A percentile compares a stretch with the other conserved stretches of the same genome.
Conservation (phyloP, 2,888 invertebrate species). For the Coremacera marginata region DNA sequence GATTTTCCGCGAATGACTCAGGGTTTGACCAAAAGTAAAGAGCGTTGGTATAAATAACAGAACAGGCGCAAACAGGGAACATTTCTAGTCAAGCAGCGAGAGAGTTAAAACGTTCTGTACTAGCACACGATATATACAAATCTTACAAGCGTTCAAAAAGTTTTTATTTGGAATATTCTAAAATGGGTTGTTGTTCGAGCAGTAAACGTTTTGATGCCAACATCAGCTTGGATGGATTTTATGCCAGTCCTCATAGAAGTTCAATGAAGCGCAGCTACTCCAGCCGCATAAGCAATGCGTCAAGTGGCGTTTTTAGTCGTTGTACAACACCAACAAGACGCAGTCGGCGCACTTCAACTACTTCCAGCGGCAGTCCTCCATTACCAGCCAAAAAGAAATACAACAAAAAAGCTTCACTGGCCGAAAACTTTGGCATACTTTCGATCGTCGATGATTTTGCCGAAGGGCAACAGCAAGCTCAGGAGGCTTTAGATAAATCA, state of each 20-base stretch:
- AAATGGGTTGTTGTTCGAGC: constrained; percentile 62
- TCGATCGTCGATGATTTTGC: constrained; percentile 62
- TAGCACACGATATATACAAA: neutral
- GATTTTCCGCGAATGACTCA: constrained; percentile 20
- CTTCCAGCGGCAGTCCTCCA: constrained; percentile 35
- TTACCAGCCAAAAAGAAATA: neutral
- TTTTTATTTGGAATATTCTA: neutral
- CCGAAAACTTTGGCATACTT: constrained; percentile 41
- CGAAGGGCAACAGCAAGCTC: constrained; percentile 46
- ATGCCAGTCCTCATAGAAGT: constrained; percentile 17
- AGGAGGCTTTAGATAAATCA: constrained; percentile 48
- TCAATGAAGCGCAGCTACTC: constrained; percentile 42
- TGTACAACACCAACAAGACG: constrained; percentile 43
- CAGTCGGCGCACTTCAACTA: constrained; percentile 29
- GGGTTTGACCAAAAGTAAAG: neutral
- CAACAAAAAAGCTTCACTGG: constrained; percentile 30
- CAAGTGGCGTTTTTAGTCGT: constrained; percentile 49
- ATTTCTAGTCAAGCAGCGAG: neutral
- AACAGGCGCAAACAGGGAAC: neutral
- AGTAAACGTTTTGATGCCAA: constrained; percentile 33
- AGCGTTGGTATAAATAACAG: constrained; percentile 6
- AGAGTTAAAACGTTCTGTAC: neutral
- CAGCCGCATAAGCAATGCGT: constrained; percentile 47
- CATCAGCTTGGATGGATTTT: constrained; percentile 40
- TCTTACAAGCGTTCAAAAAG: neutral